Percentiles rank a stretch among this genome's conserved stretches.
phyloP scores from a whole-genome alignment of 2,113 vertebrate genomes.

The Craseonycteris thonglongyai region DNA sequence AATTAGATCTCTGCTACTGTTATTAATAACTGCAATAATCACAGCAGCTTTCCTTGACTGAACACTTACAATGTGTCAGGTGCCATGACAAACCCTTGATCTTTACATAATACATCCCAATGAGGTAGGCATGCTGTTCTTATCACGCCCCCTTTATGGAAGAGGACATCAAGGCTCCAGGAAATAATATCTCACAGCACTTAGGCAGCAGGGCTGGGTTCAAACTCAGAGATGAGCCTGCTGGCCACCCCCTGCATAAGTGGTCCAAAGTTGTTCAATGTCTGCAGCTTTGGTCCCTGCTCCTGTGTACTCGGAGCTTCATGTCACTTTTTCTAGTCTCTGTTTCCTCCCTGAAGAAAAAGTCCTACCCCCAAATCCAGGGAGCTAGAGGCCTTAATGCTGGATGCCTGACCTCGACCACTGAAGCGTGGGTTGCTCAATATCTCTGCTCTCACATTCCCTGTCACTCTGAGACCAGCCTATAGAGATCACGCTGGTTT shows the following conservation, averaged over 20 bases:
- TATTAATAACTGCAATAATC: background rate
- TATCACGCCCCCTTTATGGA: background rate
- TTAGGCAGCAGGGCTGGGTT: background rate
- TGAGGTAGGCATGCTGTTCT: background rate
- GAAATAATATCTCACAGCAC: background rate
- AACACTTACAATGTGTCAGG: background rate
- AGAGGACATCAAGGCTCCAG: background rate
- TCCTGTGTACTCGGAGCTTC: background rate
- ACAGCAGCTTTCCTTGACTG: background rate
- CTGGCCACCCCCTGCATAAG: background rate
- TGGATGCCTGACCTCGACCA: background rate
- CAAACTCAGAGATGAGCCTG: background rate
- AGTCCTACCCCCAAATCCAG: background rate
- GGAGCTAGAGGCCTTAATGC: background rate
- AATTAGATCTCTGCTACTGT: background rate
- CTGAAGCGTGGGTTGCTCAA: background rate
- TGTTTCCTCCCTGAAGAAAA: background rate
- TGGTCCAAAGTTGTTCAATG: accelerated
- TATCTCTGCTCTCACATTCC: background rate
- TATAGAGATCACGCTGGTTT: background rate
- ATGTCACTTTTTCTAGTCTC: background rate
- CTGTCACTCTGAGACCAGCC: background rate
- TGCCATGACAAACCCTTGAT: background rate
- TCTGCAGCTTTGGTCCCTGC: background rate
- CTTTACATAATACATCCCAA: background rate